Evolutionary conservation across 2,797 vertebrate species (phyloP), one percentile per base, ranked within the genome.

Genomic region (Synaphobranchus kaupii): DNA sequence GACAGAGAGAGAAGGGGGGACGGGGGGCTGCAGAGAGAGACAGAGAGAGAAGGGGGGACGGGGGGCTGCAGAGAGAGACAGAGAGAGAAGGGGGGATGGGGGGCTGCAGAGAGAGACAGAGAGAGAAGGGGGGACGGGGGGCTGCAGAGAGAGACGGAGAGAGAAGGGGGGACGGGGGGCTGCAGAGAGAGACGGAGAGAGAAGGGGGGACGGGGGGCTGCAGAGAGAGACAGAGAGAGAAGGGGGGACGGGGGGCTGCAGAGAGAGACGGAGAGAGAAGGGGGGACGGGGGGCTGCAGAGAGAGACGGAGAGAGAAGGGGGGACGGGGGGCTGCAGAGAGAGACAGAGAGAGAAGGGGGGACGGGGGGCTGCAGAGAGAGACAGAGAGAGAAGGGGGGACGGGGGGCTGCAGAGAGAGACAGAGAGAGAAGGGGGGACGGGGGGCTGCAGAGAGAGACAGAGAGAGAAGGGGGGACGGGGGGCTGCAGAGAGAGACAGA

Each of bases 41-140:
- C 0, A 66, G 60, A 66, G 60, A 66, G 60, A 73, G 68, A 39
- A 28, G 34, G 68, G 4, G 31, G 12, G 34, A 22, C 0, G 15
- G 13, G 5, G 13, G 15, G 68, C 12, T 28, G 15, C 12, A 34
- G 2, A n/a, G 63, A 66, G 22, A 28, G 63, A 15, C 25, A 66
- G 22, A 28, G 6, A 71, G 10, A 31, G 10, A 2, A 28, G 34
- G 28, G 12, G 68, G 2, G 15, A 48, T 25, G 39, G 28, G 17
- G 25, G 76, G 86, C 52, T 22, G 25, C 34, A 94, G 93, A 39
- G 39, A 39, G 20, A 25, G 60, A 66, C 0, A 66, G 60, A 66
- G 60, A 66, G 60, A 73, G 68, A 39, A 28, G 34, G 68, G 4
- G 31, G 12, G 34, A 22, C 0, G 15, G 13, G 5, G 13, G 15